Evolutionary conservation across 1,140 invertebrate genomes (phyloP).

Genomic region (Neotoxoptera formosana): DNA sequence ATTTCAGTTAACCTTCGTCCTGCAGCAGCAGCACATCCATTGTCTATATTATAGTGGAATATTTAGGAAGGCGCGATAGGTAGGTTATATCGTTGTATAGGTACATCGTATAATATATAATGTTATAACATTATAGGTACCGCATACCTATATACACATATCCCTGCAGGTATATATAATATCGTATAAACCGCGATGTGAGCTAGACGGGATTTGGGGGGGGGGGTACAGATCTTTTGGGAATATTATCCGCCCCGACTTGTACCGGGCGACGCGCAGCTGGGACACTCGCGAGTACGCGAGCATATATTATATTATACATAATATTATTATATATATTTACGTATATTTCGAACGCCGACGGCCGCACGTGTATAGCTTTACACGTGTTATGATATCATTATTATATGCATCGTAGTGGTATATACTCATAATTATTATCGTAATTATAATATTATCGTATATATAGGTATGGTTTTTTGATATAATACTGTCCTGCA

Average conservation of each 20-base stretch:
- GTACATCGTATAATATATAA: accelerated
- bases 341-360: neutral
- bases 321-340: neutral
- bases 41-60: neutral
- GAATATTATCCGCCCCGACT: neutral
- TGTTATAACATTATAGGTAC: neutral
- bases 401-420: no score
- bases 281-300: neutral
- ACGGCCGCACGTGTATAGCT: neutral
- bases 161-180: neutral
- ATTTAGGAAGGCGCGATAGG: neutral
- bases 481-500: no score
- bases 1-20: neutral
- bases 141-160: no score
- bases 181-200: neutral
- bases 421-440: neutral
- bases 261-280: neutral
- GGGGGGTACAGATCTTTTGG: neutral
- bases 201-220: no score
- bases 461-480: neutral
- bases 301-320: neutral
- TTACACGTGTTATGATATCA: neutral
- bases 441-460: neutral
- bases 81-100: neutral
- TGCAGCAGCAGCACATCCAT: neutral